Percentiles rank a stretch among this genome's conserved stretches.
Evolutionary conservation across 2,113 vertebrate genomes (phyloP).

Genomic region (Cyprinus carpio): DNA sequence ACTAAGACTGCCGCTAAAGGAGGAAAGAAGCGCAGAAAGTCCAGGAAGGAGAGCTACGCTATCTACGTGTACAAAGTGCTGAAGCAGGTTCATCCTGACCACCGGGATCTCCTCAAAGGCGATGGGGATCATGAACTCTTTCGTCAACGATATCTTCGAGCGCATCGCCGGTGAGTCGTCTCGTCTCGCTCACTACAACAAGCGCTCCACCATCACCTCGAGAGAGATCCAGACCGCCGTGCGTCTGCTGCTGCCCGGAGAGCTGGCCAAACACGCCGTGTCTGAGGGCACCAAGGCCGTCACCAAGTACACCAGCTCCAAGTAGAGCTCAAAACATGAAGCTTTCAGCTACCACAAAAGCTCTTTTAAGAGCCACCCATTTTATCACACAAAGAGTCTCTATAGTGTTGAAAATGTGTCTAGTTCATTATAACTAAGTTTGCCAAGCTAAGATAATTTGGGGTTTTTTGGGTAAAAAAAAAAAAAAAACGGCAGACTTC

Average conservation of each 20-base stretch:
- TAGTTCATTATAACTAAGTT: too few relatives aligned
- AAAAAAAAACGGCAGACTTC: too few relatives aligned
- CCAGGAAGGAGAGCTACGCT: constrained; percentile 74
- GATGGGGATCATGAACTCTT: constrained; percentile 77
- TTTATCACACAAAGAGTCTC: too few relatives aligned
- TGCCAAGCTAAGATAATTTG: too few relatives aligned
- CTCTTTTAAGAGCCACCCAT: too few relatives aligned
- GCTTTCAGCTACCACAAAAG: too few relatives aligned
- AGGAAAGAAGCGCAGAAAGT: background rate
- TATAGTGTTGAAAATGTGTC: too few relatives aligned
- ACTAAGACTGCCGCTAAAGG: background rate
- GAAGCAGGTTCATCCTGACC: constrained; percentile 77
- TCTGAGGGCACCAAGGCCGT: constrained; percentile 26
- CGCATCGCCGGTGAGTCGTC: constrained; percentile 63
- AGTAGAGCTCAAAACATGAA: background rate
- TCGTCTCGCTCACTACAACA: constrained; percentile 71
- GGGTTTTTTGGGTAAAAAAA: too few relatives aligned
- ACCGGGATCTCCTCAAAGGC: constrained; percentile 75
- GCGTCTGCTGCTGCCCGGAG: constrained; percentile 63
- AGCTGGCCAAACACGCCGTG: constrained; percentile 37
- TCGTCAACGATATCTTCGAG: constrained; percentile 75
- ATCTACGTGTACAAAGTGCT: constrained; percentile 76
- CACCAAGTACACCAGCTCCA: constrained; percentile 18
- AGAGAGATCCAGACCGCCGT: constrained; percentile 85
- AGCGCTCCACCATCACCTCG: constrained; percentile 73